Percentiles rank a stretch among this genome's conserved stretches.
Conservation (phyloP, 2,113 vertebrate species). For the Microcebus griseorufus region DNA sequence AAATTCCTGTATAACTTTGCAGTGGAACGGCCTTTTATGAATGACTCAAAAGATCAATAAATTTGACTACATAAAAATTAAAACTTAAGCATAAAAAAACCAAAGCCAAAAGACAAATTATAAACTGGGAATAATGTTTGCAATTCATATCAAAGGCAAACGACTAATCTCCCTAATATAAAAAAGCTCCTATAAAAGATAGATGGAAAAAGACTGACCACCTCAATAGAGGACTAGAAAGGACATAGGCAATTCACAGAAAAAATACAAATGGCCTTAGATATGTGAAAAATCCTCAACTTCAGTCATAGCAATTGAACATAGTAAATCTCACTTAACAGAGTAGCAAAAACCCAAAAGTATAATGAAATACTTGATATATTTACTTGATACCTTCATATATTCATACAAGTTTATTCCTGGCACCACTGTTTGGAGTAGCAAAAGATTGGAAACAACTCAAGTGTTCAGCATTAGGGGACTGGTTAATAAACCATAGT, state of each 20-base stretch:
- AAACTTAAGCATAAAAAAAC: conserved; percentile 32
- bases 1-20: conserved; percentile 37
- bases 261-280: neutral
- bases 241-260: neutral
- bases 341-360: neutral
- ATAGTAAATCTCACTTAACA: neutral
- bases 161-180: neutral
- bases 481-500: neutral
- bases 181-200: conserved; percentile 1
- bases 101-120: conserved; percentile 21
- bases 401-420: neutral
- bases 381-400: neutral
- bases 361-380: neutral
- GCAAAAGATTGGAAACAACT: neutral
- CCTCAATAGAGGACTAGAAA: neutral
- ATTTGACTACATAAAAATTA: conserved; percentile 17
- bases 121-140: conserved; percentile 13
- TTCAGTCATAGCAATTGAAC: neutral
- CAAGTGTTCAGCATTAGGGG: neutral
- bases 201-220: neutral
- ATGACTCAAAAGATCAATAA: neutral
- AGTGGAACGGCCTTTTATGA: conserved; percentile 32
- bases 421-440: neutral
- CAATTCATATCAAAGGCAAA: neutral
- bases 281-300: neutral